Evolutionary conservation across 2,888 invertebrate species (phyloP), one percentile per base, ranked within the genome.

Genomic region (Melanargia galathea): DNA sequence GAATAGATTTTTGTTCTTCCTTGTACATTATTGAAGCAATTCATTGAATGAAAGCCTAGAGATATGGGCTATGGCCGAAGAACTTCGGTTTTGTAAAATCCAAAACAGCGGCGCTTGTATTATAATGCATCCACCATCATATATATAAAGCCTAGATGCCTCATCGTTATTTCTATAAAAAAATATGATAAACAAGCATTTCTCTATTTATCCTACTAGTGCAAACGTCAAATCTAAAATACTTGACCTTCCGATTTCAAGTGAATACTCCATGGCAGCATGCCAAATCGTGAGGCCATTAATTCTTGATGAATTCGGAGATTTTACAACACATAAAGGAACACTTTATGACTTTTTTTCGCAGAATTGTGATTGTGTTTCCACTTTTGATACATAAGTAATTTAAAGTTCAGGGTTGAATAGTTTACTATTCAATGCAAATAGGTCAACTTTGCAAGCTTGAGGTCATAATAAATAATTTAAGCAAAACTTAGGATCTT

Each of bases 181-280:
- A 16, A 30, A 16, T 8, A 51, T 33, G 8, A 51, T 51, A 20
- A 52, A 52, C 35, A 35, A 22, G 30, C 18, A 20, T 22, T 16
- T 26, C 16, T 10, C 26, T 26, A 49, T 16, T n/a, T 24, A 24
- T 48, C 46, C 46, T 45, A 38, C n/a, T 18, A 4, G n/a, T 24
- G 4, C 22, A 40, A 61, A 61, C 48, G 43, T 57, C 59, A 65
- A 48, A 59, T 65, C 63, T 60, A 63, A 65, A 65, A 65, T 65
- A 65, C 57, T 40, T 67, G 75, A 71, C 76, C 75, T 77, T 77
- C 65, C 62, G 62, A 64, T 63, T 71, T 70, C 69, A 20, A 57
- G 30, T 70, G 69, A 74, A 74, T 74, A 71, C 71, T 72, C 73
- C 65, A 72, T 79, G 80, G 80, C 79, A 57, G 13, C 57, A 18